Base-by-base conservation (phyloP, 2,888 invertebrate genomes). In the Chymomyza amoena region DNA sequence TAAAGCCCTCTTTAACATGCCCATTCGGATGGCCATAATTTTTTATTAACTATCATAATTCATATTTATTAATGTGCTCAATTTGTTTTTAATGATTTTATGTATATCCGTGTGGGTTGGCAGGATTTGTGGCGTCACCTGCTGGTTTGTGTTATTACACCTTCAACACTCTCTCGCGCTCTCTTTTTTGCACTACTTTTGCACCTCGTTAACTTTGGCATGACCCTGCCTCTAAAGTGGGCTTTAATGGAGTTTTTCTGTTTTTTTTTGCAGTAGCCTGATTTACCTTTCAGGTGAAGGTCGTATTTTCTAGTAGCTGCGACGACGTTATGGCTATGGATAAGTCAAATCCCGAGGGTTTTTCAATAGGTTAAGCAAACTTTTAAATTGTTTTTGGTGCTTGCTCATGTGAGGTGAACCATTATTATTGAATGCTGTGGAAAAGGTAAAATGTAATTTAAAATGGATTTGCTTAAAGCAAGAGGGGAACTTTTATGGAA, bases 51-150 rank as follows among this genome's bases (percentile, higher is more conserved):
- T 76, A 82, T 78, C 84, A 81, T 82, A 78, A 84, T 78, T 84
- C 81, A 81, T 80, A 81, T 76, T 84, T 82, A 82, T 82, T 84
- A 82, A 82, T 82, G 81, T 78, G 76, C 80, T 76, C 84, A 84
- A 82, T 84, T 82, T 80, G 83, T 77, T 75, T 78, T 82, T 84
- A 84, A 82, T 78, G 80, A 81, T 78, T 66, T 72, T 68, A 68
- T 65, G 59, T 54, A 32, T 15, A 54, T 18, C 10, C n/a, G 60
- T 32, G 61, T 25, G 61, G 18, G 61, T 16, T 50, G 60, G 70
- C 63, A 36, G 32, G 32, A 32, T n/a, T 13, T 54, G 32, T 50
- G 66, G 39, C 39, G 39, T 45, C 39, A 45, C 32, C 32, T 32
- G 39, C 39, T 45, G 25, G 25, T 25, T 25, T 25, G 25, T 25